Percentiles rank a stretch among this genome's conserved stretches.
phyloP scores from a whole-genome alignment of 2,888 invertebrate genomes.

The Drosophila monieri region DNA sequence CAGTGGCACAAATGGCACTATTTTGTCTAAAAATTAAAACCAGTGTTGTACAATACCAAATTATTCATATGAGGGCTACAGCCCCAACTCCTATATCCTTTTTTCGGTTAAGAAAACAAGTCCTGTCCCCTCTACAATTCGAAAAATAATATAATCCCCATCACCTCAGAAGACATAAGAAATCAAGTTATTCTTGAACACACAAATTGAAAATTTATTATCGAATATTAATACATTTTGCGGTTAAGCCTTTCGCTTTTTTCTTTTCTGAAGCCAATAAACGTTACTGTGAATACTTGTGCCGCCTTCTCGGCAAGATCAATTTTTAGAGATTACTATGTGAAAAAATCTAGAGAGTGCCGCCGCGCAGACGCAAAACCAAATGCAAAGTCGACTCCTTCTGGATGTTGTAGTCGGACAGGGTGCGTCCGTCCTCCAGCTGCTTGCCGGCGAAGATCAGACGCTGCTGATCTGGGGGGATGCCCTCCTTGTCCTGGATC shows the following conservation, averaged over 20 bases:
- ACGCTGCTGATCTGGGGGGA: constrained; percentile 39
- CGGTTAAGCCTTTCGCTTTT: neutral
- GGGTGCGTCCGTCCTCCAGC: constrained; percentile 30
- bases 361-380: constrained; percentile 36
- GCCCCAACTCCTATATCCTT: neutral
- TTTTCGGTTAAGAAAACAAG: neutral
- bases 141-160: no score
- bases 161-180: neutral
- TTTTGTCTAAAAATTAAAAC: neutral
- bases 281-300: constrained; percentile 22
- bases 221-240: constrained; percentile 19
- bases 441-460: constrained; percentile 39
- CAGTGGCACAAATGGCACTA: neutral
- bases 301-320: constrained; percentile 5
- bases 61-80: neutral
- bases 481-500: constrained; percentile 39
- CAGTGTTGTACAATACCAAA: neutral
- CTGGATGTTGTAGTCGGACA: constrained; percentile 30
- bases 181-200: constrained; percentile 11
- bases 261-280: constrained; percentile 14
- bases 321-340: constrained; percentile 17
- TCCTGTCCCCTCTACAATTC: neutral
- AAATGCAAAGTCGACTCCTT: constrained; percentile 26
- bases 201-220: constrained; percentile 29
- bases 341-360: constrained; percentile 47